Percentiles rank a stretch among this genome's conserved stretches.
Evolutionary conservation across 2,113 vertebrate species (phyloP).

Genomic region (Hippolais icterina): DNA sequence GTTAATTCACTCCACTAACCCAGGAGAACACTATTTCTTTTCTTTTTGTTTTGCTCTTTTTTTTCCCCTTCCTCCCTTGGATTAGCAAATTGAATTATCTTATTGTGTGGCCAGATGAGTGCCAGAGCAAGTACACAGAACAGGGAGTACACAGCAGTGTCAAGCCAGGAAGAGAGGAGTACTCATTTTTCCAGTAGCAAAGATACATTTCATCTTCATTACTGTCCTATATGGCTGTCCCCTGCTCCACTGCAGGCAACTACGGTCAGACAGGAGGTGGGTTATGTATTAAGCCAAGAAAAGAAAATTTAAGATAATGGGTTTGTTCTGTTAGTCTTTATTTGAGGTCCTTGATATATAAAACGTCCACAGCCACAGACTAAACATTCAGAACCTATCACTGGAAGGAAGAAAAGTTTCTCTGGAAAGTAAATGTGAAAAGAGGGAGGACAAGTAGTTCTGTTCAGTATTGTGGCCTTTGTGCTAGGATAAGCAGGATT

Average conservation of each 20-base stretch:
- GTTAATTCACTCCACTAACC: not conserved
- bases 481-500: not conserved
- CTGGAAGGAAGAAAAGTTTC: not conserved
- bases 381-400: not conserved
- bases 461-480: not conserved
- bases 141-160: not conserved
- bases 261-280: not conserved
- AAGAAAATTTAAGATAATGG: not conserved
- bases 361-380: not conserved
- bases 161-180: not conserved
- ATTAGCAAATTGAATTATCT: not conserved
- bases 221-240: not conserved
- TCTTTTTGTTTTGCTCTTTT: not conserved
- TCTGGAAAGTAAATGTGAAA: not conserved
- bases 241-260: not conserved
- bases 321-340: not conserved
- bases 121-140: not conserved
- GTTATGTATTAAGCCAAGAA: not conserved
- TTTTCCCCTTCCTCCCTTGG: not conserved
- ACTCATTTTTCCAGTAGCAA: not conserved
- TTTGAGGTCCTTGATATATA: not conserved
- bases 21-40: not conserved
- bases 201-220: not conserved
- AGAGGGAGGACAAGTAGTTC: not conserved
- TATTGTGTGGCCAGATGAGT: not conserved